A percentile compares a stretch with the other conserved stretches of the same genome.
Evolutionary conservation across 2,113 vertebrate species (phyloP).

Genomic region (Paradoxurus hermaphroditus): DNA sequence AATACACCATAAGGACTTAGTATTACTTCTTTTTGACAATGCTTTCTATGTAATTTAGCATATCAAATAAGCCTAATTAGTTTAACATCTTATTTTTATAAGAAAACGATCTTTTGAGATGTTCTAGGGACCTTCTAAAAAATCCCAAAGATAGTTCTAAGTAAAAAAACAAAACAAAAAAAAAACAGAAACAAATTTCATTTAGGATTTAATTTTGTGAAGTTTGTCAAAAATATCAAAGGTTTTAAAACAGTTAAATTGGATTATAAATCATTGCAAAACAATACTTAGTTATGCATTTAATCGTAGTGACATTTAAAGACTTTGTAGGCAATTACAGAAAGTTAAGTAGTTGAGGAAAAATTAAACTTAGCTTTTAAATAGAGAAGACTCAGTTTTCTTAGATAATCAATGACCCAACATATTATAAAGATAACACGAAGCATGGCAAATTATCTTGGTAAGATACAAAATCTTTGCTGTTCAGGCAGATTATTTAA

Average conservation of each 20-base stretch:
- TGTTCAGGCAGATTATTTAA: neutral
- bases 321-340: neutral
- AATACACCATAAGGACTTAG: neutral
- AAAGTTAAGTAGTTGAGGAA: neutral
- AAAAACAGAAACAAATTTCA: neutral
- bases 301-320: neutral
- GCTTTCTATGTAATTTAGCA: neutral
- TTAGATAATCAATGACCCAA: neutral
- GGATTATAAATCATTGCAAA: neutral
- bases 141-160: neutral
- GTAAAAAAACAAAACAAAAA: neutral
- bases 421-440: neutral
- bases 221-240: neutral
- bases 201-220: neutral
- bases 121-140: neutral
- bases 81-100: neutral
- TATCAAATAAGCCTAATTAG: neutral
- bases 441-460: neutral
- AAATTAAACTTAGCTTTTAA: neutral
- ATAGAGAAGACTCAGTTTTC: neutral
- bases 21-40: neutral
- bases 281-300: neutral
- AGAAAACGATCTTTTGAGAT: neutral
- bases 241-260: neutral
- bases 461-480: neutral